phyloP scores from a whole-genome alignment of 2,888 invertebrate species.

The Drosophila nigricruria region DNA sequence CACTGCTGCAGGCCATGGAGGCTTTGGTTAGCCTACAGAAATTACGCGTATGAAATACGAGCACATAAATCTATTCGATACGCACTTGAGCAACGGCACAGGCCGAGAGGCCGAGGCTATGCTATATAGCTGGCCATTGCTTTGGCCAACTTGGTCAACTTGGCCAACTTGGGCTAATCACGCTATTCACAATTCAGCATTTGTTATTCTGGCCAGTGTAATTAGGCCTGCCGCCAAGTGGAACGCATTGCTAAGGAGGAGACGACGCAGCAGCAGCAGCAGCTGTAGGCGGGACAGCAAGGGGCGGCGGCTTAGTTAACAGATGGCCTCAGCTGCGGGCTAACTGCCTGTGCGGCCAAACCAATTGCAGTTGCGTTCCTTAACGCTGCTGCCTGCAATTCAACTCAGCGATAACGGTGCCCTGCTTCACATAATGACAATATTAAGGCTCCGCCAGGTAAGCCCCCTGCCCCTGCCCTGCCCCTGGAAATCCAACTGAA shows the following conservation, averaged over 20 bases:
- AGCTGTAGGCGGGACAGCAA: conserved; percentile 1
- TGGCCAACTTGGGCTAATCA: conserved; percentile 62
- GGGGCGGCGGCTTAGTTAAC: conserved; percentile 30
- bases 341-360: conserved; percentile 21
- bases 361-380: conserved; percentile 19
- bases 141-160: conserved; percentile 18
- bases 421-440: conserved; percentile 61
- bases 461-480: no score
- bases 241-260: conserved; percentile 59
- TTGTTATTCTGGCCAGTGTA: conserved; percentile 64
- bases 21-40: conserved; percentile 48
- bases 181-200: conserved; percentile 53
- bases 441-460: conserved; percentile 46
- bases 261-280: conserved; percentile 7
- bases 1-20: conserved; percentile 23
- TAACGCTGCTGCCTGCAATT: conserved; percentile 25
- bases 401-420: conserved; percentile 46
- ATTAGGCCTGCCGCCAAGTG: conserved; percentile 77
- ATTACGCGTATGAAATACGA: conserved; percentile 76
- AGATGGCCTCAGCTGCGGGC: conserved; percentile 43
- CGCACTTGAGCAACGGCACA: conserved; percentile 64
- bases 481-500: not conserved
- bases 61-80: conserved; percentile 77
- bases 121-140: not conserved
- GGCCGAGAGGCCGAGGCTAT: not conserved